Percentiles rank a stretch among this genome's conserved stretches.
Evolutionary conservation across 1,140 invertebrate species (phyloP).

Genomic region (Trialeurodes vaporariorum): DNA sequence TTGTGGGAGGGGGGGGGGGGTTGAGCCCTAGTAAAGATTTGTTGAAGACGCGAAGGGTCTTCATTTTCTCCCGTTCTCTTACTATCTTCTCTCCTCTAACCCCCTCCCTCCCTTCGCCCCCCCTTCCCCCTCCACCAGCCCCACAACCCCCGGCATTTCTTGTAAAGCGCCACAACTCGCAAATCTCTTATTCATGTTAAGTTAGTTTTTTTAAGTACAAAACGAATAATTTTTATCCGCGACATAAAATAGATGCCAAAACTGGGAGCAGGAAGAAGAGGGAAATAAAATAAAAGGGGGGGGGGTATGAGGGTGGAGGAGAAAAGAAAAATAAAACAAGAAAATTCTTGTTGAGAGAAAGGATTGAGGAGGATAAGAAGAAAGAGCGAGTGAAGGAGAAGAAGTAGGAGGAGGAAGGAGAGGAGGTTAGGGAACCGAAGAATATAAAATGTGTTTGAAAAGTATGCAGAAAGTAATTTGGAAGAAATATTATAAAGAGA

Average conservation of each 20-base stretch:
- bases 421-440: neutral
- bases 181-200: neutral
- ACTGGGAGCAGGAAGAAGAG: neutral
- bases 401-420: neutral
- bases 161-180: neutral
- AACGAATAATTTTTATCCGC: neutral
- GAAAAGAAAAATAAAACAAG: neutral
- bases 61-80: no score
- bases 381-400: neutral
- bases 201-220: constrained; percentile 1
- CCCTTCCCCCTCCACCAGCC: no score
- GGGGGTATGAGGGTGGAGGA: neutral
- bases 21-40: neutral
- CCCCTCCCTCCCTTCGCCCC: no score
- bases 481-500: neutral
- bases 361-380: no score
- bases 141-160: no score
- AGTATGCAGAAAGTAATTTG: neutral
- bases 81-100: no score
- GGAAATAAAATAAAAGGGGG: no score
- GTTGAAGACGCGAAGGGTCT: neutral
- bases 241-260: neutral
- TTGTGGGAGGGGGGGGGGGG: no score
- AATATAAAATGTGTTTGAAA: constrained; percentile 1
- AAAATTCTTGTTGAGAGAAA: neutral